A percentile compares a stretch with the other conserved stretches of the same genome.
Conservation (phyloP, 92 coral and sea anemone genomes). For the Actinostola sp. region DNA sequence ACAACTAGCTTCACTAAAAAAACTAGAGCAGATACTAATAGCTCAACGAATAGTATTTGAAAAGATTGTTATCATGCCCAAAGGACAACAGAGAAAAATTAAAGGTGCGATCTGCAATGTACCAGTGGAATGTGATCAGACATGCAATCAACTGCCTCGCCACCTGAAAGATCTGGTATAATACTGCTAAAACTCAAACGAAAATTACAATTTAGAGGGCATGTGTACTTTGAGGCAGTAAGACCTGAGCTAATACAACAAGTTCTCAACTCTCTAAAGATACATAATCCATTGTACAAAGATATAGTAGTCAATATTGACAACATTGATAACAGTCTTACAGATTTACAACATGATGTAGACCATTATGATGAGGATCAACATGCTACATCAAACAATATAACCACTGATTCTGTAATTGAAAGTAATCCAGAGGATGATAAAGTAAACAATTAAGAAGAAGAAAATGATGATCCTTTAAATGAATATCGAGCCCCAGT, state of each 20-base stretch:
- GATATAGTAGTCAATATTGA: conserved; percentile 28
- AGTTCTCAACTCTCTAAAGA: conserved; percentile 43
- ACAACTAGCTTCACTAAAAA: conserved; percentile 58
- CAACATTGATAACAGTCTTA: conserved; percentile 42
- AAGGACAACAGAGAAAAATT: conserved; percentile 63
- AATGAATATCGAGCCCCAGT: conserved; percentile 54
- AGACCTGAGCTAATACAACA: conserved; percentile 45
- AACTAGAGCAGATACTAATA: conserved; percentile 65
- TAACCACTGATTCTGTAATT: background rate
- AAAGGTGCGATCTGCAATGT: conserved; percentile 72
- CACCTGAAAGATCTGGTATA: conserved; percentile 69
- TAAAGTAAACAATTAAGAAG: conserved; percentile 16
- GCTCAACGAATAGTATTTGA: conserved; percentile 65
- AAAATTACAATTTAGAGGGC: conserved; percentile 67
- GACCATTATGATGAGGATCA: background rate
- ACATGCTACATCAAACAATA: background rate
- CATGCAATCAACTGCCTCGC: conserved; percentile 59
- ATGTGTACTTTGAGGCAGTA: conserved; percentile 68
- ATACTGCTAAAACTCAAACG: conserved; percentile 52
- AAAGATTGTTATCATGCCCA: conserved; percentile 65
- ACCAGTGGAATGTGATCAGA: conserved; percentile 73
- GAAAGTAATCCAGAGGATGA: conserved; percentile 10
- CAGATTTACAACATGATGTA: conserved; percentile 5
- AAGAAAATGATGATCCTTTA: conserved; percentile 60
- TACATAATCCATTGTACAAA: conserved; percentile 41